These are phyloP conservation scores for Microtus richardsoni DNA, from an alignment of 2,113 vertebrate species.

Conservation along the genomic window DNA sequence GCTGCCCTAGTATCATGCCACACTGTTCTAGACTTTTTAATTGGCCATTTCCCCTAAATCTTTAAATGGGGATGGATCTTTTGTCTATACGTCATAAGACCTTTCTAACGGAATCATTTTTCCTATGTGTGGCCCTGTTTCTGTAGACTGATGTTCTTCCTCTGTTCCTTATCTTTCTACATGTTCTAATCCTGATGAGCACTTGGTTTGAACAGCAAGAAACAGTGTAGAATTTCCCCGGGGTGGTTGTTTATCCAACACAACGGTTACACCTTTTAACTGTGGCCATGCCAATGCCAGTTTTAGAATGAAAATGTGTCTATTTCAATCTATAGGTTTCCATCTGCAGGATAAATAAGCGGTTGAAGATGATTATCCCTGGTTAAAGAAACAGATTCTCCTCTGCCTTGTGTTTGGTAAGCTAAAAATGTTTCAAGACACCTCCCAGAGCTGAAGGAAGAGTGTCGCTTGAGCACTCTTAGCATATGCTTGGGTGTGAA, in stretches of 20 bases:
- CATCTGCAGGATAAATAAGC: constrained; percentile 81
- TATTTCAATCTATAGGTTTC: constrained; percentile 81
- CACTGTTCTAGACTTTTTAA: background rate
- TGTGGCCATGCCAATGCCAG: constrained; percentile 78
- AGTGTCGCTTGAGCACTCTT: constrained; percentile 73
- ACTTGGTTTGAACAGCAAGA: constrained; percentile 14
- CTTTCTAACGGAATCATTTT: background rate
- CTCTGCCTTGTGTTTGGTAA: constrained; percentile 67
- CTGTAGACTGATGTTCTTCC: background rate
- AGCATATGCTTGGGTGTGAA: constrained; percentile 82
- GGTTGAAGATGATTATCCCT: constrained; percentile 80
- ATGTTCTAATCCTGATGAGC: background rate
- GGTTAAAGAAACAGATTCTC: constrained; percentile 67
- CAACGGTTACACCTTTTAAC: constrained; percentile 75
- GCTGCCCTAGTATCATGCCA: background rate
- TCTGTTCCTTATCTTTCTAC: background rate
- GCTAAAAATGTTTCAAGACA: constrained; percentile 75
- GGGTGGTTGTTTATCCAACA: constrained; percentile 62
- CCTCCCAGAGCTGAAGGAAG: constrained; percentile 67
- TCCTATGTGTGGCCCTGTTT: background rate
- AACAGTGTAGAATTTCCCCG: constrained; percentile 64
- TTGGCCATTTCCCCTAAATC: background rate
- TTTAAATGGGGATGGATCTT: background rate
- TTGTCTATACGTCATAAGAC: constrained; percentile 15
- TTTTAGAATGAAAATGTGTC: constrained; percentile 86